A percentile compares a stretch with the other conserved stretches of the same genome.
phyloP scores from a whole-genome alignment of 2,113 vertebrate genomes.

The Indri indri region DNA sequence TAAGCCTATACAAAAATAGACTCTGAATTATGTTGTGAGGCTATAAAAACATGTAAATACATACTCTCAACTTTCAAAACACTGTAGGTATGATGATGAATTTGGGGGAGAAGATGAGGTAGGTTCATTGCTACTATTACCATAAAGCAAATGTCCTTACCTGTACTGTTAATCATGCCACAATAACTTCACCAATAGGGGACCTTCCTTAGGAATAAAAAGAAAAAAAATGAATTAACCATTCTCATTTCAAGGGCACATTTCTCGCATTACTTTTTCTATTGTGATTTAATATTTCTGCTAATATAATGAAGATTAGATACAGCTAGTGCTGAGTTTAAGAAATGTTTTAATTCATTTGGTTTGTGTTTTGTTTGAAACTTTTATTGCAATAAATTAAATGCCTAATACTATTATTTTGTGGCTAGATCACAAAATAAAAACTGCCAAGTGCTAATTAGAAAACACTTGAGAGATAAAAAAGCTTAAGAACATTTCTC shows the following conservation, averaged over 20 bases:
- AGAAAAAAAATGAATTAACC: background rate
- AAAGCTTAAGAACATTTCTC: background rate
- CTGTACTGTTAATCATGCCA: constrained; percentile 96
- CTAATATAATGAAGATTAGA: background rate
- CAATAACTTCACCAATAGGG: constrained; percentile 91
- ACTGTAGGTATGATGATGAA: background rate
- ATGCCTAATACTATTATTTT: background rate
- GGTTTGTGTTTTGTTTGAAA: background rate
- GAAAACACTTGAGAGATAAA: background rate
- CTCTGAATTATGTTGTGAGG: background rate
- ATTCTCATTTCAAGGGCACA: background rate
- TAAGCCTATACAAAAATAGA: background rate
- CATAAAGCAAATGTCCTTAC: constrained; percentile 79
- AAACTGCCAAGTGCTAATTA: background rate
- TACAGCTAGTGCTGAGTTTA: background rate
- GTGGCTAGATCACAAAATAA: background rate
- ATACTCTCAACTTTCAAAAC: background rate
- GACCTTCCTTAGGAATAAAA: constrained; percentile 85
- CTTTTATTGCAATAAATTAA: background rate
- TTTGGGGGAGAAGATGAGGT: background rate
- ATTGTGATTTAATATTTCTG: background rate
- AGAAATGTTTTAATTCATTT: background rate
- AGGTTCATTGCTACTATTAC: background rate
- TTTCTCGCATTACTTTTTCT: background rate
- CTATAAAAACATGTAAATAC: background rate